Evolutionary conservation across 1,140 invertebrate genomes (phyloP).

Genomic region (Dreissena polymorpha): DNA sequence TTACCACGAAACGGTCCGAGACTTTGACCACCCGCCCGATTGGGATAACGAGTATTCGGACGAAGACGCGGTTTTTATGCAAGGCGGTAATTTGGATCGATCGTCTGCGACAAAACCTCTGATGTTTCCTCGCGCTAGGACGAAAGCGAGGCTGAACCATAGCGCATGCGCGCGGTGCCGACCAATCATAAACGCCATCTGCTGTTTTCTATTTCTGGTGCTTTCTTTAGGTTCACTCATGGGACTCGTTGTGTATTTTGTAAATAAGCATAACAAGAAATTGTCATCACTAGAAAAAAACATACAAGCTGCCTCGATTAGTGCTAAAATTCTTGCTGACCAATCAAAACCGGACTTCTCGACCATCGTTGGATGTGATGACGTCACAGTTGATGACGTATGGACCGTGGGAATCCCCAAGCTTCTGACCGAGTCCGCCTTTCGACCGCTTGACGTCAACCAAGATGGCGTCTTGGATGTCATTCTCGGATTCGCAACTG

Average conservation of each 20-base stretch:
- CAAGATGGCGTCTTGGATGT: constrained; percentile 87
- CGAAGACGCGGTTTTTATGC: constrained; percentile 73
- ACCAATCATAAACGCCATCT: constrained; percentile 64
- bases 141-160: constrained; percentile 63
- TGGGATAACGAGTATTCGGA: constrained; percentile 66
- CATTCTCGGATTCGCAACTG: constrained; percentile 90
- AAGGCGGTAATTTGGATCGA: constrained; percentile 63
- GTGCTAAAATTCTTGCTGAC: constrained; percentile 8
- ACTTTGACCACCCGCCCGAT: constrained; percentile 42
- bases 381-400: constrained; percentile 85
- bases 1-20: constrained; percentile 49
- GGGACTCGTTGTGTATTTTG: constrained; percentile 65
- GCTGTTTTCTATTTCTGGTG: constrained; percentile 68
- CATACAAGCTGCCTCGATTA: neutral
- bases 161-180: constrained; percentile 64
- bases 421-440: constrained; percentile 88
- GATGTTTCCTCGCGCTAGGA: constrained; percentile 70
- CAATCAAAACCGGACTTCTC: constrained; percentile 22
- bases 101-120: constrained; percentile 69
- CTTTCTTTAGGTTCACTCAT: constrained; percentile 67
- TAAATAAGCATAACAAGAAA: constrained; percentile 59
- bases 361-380: constrained; percentile 82
- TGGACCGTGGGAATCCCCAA: constrained; percentile 88
- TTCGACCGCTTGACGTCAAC: constrained; percentile 88
- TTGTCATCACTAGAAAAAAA: neutral